Evolutionary conservation across 2,888 invertebrate genomes (phyloP).

Genomic region (Cheiracanthium punctorium): DNA sequence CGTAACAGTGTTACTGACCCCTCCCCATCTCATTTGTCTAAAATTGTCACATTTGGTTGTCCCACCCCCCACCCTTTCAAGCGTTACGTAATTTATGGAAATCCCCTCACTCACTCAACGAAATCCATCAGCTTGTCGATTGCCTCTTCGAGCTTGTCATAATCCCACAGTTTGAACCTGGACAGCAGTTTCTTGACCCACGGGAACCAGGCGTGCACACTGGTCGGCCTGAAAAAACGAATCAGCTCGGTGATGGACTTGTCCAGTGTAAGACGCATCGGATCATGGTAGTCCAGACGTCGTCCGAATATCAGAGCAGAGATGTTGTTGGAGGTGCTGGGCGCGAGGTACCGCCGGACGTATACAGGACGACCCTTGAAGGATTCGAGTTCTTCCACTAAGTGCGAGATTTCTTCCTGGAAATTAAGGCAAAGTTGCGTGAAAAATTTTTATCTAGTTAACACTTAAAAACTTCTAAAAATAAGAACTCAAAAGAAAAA

Average conservation of each 20-base stretch:
- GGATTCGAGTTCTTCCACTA: conserved; percentile 62
- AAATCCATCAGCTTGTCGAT: conserved; percentile 59
- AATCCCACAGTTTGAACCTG: conserved; percentile 61
- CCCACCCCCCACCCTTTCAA: not conserved
- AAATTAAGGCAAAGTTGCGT: too few species aligned
- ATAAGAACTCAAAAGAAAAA: too few species aligned
- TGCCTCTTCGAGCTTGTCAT: conserved; percentile 59
- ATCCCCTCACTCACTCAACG: conserved; percentile 65
- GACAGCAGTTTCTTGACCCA: conserved; percentile 61
- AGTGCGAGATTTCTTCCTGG: conserved; percentile 67
- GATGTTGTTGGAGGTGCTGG: conserved; percentile 73
- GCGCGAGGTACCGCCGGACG: conserved; percentile 55
- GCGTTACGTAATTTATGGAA: too few species aligned
- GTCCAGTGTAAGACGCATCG: conserved; percentile 56
- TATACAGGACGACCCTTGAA: conserved; percentile 39
- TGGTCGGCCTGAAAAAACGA: conserved; percentile 64
- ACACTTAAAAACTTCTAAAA: too few species aligned
- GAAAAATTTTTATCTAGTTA: too few species aligned
- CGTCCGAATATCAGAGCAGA: conserved; percentile 72
- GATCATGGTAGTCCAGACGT: conserved; percentile 71
- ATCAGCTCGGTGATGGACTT: conserved; percentile 51
- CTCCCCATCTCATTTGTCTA: too few species aligned
- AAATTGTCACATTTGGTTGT: too few species aligned
- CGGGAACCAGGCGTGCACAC: conserved; percentile 68
- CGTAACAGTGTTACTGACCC: too few species aligned